A percentile compares a stretch with the other conserved stretches of the same genome.
Conservation (phyloP, 2,888 invertebrate species). For the Sicus ferrugineus region DNA sequence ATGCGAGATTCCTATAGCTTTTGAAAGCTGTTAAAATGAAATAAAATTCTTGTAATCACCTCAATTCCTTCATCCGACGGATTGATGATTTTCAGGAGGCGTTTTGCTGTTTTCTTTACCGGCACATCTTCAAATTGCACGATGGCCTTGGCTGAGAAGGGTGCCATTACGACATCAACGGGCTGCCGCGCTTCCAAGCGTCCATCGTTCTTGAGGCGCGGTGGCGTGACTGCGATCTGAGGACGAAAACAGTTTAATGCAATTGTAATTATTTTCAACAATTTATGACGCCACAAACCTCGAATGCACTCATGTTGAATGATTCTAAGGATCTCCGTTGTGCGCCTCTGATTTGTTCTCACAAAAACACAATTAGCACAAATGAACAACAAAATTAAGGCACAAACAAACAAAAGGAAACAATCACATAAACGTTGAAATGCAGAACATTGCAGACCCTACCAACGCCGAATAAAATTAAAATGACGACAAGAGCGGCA, state of each 20-base stretch:
- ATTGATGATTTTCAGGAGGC: conserved; percentile 69
- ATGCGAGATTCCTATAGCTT: background rate
- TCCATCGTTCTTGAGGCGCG: conserved; percentile 56
- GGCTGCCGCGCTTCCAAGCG: conserved; percentile 62
- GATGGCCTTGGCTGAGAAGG: conserved; percentile 73
- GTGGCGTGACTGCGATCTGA: conserved; percentile 61
- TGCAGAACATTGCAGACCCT: background rate
- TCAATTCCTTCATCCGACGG: conserved; percentile 65
- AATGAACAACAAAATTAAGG: conserved; percentile 23
- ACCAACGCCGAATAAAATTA: conserved; percentile 1
- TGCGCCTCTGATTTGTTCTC: background rate
- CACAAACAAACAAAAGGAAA: background rate
- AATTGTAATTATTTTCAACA: background rate
- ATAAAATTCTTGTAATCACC: conserved; percentile 63
- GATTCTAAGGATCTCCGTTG: background rate
- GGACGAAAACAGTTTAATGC: background rate
- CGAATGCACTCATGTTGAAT: conserved; percentile 61
- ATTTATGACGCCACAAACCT: too few species aligned
- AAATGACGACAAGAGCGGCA: conserved; percentile 22
- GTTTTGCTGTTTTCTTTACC: conserved; percentile 68
- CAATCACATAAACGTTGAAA: conserved; percentile 17
- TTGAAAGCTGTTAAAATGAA: background rate
- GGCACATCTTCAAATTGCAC: conserved; percentile 74
- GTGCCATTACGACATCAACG: conserved; percentile 68
- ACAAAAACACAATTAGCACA: conserved; percentile 29